A percentile compares a stretch with the other conserved stretches of the same genome.
Conservation (phyloP, 2,113 vertebrate species). For the Aegypius monachus region DNA sequence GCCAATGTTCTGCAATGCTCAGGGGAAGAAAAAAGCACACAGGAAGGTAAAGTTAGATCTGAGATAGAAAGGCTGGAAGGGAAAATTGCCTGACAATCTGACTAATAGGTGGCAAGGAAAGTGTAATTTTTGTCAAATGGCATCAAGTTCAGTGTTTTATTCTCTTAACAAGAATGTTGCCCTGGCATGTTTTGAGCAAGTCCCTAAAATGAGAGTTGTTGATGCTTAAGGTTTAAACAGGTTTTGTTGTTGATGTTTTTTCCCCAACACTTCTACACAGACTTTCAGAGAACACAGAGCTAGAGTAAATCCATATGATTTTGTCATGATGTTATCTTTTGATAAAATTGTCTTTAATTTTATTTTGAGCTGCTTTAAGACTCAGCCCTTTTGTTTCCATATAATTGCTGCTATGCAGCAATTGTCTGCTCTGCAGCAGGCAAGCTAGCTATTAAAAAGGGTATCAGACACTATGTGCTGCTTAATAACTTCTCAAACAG, state of each 20-base stretch:
- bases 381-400: conserved; percentile 18
- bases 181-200: neutral
- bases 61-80: neutral
- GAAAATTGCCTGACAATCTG: neutral
- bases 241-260: neutral
- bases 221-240: neutral
- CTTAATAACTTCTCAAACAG: neutral
- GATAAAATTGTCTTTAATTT: neutral
- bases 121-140: neutral
- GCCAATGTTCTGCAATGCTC: neutral
- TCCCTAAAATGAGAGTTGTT: neutral
- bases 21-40: neutral
- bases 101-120: neutral
- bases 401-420: conserved; percentile 24
- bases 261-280: neutral
- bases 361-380: conserved; percentile 8
- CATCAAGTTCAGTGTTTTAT: neutral
- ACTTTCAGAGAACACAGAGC: neutral
- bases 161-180: neutral
- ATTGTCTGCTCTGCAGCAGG: neutral
- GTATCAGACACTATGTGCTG: neutral
- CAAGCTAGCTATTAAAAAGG: conserved; percentile 3
- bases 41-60: neutral
- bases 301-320: neutral
- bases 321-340: neutral